Conservation (phyloP, 2,113 vertebrate species). For the Paraplagusia blochii region DNA sequence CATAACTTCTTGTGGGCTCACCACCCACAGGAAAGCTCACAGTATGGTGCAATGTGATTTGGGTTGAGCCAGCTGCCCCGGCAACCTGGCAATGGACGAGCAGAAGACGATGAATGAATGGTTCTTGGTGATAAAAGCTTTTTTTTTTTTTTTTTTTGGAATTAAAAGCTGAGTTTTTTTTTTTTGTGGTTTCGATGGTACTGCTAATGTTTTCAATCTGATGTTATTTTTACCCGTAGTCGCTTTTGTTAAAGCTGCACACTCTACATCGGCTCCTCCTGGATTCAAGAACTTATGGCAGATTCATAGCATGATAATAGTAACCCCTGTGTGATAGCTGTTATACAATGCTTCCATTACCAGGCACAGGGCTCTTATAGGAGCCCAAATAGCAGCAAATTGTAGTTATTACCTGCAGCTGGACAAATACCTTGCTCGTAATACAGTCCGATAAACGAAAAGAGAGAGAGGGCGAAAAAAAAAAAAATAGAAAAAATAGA, state of each 20-base stretch:
- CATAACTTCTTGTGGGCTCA: too few relatives aligned
- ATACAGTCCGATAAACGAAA: conserved; percentile 45
- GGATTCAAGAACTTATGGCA: conserved; percentile 48
- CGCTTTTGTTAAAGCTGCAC: conserved; percentile 18
- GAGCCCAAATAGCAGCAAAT: conserved; percentile 65
- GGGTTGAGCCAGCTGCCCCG: too few relatives aligned
- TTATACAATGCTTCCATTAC: conserved; percentile 61
- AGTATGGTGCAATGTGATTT: too few relatives aligned
- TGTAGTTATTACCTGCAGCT: conserved; percentile 59
- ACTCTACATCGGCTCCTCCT: conserved; percentile 10
- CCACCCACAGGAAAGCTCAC: too few relatives aligned
- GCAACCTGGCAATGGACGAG: too few relatives aligned
- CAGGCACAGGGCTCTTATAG: conserved; percentile 39
- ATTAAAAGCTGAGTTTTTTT: not conserved
- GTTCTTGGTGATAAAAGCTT: not conserved
- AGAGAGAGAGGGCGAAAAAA: too few relatives aligned
- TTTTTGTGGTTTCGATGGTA: not conserved
- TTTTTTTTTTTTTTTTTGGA: not conserved
- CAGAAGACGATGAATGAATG: too few relatives aligned
- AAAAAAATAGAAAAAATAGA: conserved; percentile 22
- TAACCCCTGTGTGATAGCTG: conserved; percentile 55
- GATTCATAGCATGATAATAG: conserved; percentile 62
- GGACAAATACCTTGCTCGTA: conserved; percentile 55
- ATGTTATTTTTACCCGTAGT: conserved; percentile 5
- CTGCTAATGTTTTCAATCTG: not conserved